Base-by-base conservation (phyloP, 2,888 invertebrate genomes). In the Dermolepida albohirtum region DNA sequence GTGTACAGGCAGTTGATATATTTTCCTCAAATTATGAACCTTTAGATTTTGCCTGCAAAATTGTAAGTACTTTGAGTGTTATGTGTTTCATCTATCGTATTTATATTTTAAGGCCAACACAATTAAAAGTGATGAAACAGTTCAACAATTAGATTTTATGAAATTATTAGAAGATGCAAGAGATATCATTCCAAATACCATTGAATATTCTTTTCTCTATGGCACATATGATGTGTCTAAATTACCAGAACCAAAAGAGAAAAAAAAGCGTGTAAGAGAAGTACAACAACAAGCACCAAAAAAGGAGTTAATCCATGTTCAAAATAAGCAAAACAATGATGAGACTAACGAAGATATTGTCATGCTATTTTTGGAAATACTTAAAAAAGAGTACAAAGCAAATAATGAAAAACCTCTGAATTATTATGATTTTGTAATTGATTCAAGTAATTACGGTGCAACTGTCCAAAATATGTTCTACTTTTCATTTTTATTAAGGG, bases 381-480 rank as follows among this genome's bases (percentile, higher is more conserved):
- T 90, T 29, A 78, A 66, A 0, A 79, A 83, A 43, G 80, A 82
- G 57, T 87, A 83, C 77, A 82, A 82, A 49, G 78, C 78, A 1
- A 83, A 83, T 69, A 70, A 81, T 2, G 67, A 75, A 1, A 67
- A 79, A 34, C 86, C 88, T 0, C 80, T 90, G 2, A 85, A 86
- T 73, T 90, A 89, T 78, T 89, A 87, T 80, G 83, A 86, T 74
- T 78, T 87, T 8, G 86, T 89, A 14, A 77, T 90, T 67, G 86
- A 90, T 78, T 89, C 89, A 0, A 76, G 77, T 34, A 85, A 86
- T 80, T 90, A 89, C 83, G 82, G 86, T 1, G 82, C 83, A 63
- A 88, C 89, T 29, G 83, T 90, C 0, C 89, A 90, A 82, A 90
- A 90, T 75, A 85, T 89, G 47, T 87, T 90, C 80, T 85, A 89